phyloP scores from a whole-genome alignment of 2,113 vertebrate genomes.

The Eretmochelys imbricata region DNA sequence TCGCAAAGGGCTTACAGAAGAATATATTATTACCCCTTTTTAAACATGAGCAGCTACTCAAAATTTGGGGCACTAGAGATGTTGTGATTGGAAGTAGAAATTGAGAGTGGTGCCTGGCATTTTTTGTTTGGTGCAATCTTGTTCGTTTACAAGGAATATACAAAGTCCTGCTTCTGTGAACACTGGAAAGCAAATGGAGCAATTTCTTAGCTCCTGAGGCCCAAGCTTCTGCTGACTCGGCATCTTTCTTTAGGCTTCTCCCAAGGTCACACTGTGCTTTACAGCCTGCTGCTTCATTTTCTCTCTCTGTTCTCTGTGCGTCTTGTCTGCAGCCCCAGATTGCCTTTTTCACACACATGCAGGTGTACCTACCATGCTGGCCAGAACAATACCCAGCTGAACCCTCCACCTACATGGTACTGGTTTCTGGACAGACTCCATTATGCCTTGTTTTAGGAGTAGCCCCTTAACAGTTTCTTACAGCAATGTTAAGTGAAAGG shows the following conservation, averaged over 20 bases:
- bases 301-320: neutral
- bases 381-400: neutral
- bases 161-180: neutral
- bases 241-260: neutral
- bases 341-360: neutral
- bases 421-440: neutral
- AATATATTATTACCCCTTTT: neutral
- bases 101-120: neutral
- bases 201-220: neutral
- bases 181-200: neutral
- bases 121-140: neutral
- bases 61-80: no score
- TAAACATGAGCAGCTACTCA: neutral
- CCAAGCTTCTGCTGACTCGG: neutral
- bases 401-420: neutral
- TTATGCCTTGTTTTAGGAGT: neutral
- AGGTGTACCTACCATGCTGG: neutral
- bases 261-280: neutral
- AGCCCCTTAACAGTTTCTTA: neutral
- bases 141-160: neutral
- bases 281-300: neutral
- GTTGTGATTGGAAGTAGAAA: neutral
- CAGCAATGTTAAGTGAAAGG: neutral
- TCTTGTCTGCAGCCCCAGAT: neutral
- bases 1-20: neutral